phyloP scores from a whole-genome alignment of 2,113 vertebrate species.

The Puffinus mauretanicus region DNA sequence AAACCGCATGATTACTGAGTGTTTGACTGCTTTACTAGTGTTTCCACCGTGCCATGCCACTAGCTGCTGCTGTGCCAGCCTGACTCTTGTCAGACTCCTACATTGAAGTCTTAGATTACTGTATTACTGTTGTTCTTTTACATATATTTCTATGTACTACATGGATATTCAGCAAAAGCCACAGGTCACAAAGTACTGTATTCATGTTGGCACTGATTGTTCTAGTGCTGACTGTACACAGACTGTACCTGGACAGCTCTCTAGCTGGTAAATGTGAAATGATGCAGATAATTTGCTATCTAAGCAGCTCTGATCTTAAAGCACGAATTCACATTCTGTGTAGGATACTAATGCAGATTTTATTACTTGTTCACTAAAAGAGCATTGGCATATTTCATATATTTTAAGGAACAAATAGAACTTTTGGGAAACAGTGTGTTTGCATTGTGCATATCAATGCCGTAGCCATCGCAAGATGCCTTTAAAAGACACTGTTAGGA shows the following conservation, averaged over 20 bases:
- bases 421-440: constrained; percentile 2
- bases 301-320: constrained; percentile 61
- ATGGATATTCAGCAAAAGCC: constrained; percentile 34
- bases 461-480: not conserved
- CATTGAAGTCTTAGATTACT: not conserved
- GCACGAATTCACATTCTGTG: constrained; percentile 40
- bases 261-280: constrained; percentile 53
- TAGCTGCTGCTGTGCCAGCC: constrained; percentile 15
- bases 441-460: constrained; percentile 13
- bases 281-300: constrained; percentile 65
- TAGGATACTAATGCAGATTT: constrained; percentile 54
- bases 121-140: constrained; percentile 1
- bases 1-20: not conserved
- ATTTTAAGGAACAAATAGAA: constrained; percentile 50
- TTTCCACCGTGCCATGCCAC: not conserved
- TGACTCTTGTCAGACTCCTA: not conserved
- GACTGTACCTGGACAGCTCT: constrained; percentile 55
- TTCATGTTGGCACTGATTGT: not conserved
- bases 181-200: not conserved
- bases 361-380: constrained; percentile 51
- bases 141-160: not conserved
- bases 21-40: not conserved
- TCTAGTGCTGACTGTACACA: constrained; percentile 17
- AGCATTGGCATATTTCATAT: constrained; percentile 1
- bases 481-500: not conserved